These are phyloP conservation scores for Typhlichthys eigenmanni DNA, from an alignment of 2,797 vertebrate genomes.

Conservation along the genomic window DNA sequence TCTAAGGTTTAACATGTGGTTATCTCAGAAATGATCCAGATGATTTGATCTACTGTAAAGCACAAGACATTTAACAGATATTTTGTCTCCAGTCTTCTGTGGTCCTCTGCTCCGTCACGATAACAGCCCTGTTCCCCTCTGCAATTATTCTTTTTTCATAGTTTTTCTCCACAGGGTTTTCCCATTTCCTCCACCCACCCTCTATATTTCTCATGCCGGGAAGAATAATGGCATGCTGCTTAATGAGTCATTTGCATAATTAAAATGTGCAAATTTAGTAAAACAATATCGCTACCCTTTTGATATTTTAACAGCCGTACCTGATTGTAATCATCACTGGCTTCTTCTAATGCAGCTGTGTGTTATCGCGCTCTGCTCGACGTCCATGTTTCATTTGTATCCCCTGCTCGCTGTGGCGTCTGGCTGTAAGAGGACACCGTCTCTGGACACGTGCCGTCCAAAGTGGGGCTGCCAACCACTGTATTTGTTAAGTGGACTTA, in stretches of 20 bases:
- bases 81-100: constrained; percentile 3
- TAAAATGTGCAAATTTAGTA: constrained; percentile 21
- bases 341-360: constrained; percentile 21
- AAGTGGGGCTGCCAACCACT: constrained; percentile 14
- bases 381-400: constrained; percentile 11
- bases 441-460: constrained; percentile 3
- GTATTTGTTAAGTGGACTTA: constrained; percentile 22
- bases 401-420: neutral
- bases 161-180: constrained; percentile 21
- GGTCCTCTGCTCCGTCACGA: constrained; percentile 21
- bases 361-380: neutral
- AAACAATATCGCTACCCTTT: constrained; percentile 2
- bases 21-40: constrained; percentile 15
- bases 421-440: constrained; percentile 5
- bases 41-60: constrained; percentile 13
- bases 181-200: constrained; percentile 26
- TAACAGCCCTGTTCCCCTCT: constrained; percentile 10
- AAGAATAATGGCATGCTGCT: constrained; percentile 55
- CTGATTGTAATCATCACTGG: constrained; percentile 28
- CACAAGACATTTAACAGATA: constrained; percentile 14
- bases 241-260: constrained; percentile 55
- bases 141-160: constrained; percentile 15
- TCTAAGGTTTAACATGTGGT: neutral
- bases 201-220: constrained; percentile 22
- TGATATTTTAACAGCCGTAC: constrained; percentile 14